A percentile compares a stretch with the other conserved stretches of the same genome.
These are phyloP conservation scores for Spatula clypeata DNA, from an alignment of 2,797 vertebrate genomes.

Conservation along the genomic window DNA sequence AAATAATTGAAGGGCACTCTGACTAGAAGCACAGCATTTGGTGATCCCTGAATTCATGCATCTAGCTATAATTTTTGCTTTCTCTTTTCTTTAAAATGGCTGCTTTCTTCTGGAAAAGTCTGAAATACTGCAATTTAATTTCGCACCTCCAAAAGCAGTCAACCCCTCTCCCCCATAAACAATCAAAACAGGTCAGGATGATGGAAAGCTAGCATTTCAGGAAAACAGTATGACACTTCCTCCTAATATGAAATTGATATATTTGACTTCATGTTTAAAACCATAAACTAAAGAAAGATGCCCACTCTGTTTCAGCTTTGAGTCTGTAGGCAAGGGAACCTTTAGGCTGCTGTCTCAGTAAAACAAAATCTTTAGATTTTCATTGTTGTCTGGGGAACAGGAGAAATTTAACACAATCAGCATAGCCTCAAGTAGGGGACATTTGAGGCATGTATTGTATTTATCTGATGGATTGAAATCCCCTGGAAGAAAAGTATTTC, in stretches of 20 bases:
- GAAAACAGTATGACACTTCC: background rate
- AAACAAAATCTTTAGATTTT: constrained; percentile 33
- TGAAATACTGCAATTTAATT: background rate
- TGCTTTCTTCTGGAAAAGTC: background rate
- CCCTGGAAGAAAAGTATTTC: constrained; percentile 25
- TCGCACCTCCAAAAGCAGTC: background rate
- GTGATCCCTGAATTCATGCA: background rate
- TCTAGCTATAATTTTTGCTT: background rate
- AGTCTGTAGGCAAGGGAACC: background rate
- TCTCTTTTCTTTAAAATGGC: background rate
- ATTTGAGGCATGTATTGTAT: background rate
- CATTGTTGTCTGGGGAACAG: background rate
- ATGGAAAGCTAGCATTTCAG: background rate
- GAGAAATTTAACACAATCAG: background rate
- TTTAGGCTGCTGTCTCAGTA: constrained; percentile 1
- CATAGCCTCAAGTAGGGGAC: constrained; percentile 10
- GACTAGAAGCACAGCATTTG: background rate
- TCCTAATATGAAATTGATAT: background rate
- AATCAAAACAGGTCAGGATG: background rate
- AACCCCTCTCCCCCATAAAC: too few relatives aligned
- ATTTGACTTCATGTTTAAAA: constrained; percentile 11
- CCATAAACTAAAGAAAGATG: background rate
- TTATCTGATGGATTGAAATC: constrained; percentile 26
- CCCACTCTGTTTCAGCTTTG: background rate
- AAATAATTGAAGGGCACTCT: background rate